Conservation (phyloP, 2,113 vertebrate genomes). For the Daboia siamensis region DNA sequence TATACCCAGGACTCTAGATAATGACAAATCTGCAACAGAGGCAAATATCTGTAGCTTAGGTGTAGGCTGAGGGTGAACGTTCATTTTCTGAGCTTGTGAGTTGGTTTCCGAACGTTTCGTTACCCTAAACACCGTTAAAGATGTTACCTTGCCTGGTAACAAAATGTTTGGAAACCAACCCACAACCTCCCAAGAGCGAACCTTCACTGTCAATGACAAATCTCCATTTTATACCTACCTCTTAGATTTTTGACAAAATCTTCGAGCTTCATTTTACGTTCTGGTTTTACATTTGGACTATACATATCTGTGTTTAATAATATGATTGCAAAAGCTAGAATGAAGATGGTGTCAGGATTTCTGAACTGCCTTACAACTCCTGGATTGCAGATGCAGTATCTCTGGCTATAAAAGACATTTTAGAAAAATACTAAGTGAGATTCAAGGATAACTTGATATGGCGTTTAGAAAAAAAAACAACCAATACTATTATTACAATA, state of each 20-base stretch:
- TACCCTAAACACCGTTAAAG: too few relatives aligned
- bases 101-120: too few relatives aligned
- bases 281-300: constrained; percentile 95
- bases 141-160: too few relatives aligned
- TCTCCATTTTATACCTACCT: constrained; percentile 66
- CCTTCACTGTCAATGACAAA: neutral
- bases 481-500: too few relatives aligned
- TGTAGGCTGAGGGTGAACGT: too few relatives aligned
- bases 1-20: neutral
- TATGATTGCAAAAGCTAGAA: constrained; percentile 97
- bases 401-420: constrained; percentile 76
- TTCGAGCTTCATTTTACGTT: constrained; percentile 98
- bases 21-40: neutral
- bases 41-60: too few relatives aligned
- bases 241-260: constrained; percentile 96
- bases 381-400: constrained; percentile 97
- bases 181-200: too few relatives aligned
- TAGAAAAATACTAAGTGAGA: constrained; percentile 31
- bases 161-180: too few relatives aligned
- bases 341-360: constrained; percentile 98
- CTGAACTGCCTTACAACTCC: constrained; percentile 93
- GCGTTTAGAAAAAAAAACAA: constrained; percentile 5
- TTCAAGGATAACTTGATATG: neutral
- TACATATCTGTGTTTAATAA: constrained; percentile 99
- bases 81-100: too few relatives aligned